These are phyloP conservation scores for Masticophis lateralis DNA, from an alignment of 2,797 vertebrate species.

Conservation along the genomic window DNA sequence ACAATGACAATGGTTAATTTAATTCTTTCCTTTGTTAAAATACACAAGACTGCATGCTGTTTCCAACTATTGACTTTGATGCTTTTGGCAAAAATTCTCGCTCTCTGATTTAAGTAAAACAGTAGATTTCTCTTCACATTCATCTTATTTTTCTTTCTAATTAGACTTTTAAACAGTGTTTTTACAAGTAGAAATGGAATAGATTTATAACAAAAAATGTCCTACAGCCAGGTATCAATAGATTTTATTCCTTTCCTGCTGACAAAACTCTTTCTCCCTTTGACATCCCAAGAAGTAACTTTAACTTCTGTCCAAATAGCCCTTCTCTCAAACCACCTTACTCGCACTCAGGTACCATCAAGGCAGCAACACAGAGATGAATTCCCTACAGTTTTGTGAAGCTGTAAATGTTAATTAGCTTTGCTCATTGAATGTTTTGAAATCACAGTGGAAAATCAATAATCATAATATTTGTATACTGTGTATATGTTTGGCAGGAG, in stretches of 20 bases:
- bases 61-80: conserved; percentile 8
- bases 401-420: conserved; percentile 31
- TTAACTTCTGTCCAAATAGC: conserved; percentile 16
- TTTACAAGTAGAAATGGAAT: conserved; percentile 55
- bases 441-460: background rate
- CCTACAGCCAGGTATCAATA: conserved; percentile 32
- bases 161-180: conserved; percentile 54
- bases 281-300: conserved; percentile 5
- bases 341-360: background rate
- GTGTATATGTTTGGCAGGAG: background rate
- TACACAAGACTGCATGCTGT: conserved; percentile 20
- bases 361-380: conserved; percentile 2
- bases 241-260: conserved; percentile 42
- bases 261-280: conserved; percentile 40
- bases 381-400: conserved; percentile 9
- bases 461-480: background rate
- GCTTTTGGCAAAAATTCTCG: conserved; percentile 43
- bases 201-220: conserved; percentile 50
- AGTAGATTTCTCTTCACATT: conserved; percentile 47
- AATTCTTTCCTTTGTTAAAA: conserved; percentile 27
- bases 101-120: conserved; percentile 56
- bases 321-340: conserved; percentile 45
- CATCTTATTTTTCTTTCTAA: conserved; percentile 51
- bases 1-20: conserved; percentile 31
- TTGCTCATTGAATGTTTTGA: background rate